Conservation (phyloP, 2,888 invertebrate genomes). For the Muschampia plurimacula region DNA sequence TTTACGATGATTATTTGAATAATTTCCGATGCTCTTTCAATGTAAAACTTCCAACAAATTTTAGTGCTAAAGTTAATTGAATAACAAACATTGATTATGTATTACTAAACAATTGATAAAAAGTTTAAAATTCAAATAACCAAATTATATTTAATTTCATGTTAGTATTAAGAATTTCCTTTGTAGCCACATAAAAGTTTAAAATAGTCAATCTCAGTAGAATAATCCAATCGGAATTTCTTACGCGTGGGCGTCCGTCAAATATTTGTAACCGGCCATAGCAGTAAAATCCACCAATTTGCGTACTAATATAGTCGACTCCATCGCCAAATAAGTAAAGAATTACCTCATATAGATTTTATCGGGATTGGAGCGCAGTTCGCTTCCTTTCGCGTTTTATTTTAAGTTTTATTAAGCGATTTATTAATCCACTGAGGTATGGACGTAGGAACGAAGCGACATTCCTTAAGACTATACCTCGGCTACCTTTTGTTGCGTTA, state of each 20-base stretch:
- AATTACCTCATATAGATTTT: conserved; percentile 61
- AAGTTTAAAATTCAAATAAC: too few species aligned
- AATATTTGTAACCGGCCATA: conserved; percentile 54
- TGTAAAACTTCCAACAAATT: too few species aligned
- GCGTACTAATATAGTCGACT: conserved; percentile 61
- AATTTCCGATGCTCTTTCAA: too few species aligned
- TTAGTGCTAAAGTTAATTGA: too few species aligned
- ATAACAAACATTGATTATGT: too few species aligned
- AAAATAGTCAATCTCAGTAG: neutral
- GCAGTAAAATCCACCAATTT: conserved; percentile 62
- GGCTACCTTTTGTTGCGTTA: conserved; percentile 52
- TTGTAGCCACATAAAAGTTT: too few species aligned
- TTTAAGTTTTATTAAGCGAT: conserved; percentile 68
- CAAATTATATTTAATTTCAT: too few species aligned
- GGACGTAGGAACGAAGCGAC: conserved; percentile 50
- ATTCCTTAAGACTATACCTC: conserved; percentile 53
- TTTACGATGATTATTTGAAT: too few species aligned
- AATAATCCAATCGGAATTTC: conserved; percentile 4
- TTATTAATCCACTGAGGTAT: conserved; percentile 54
- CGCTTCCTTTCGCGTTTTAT: conserved; percentile 57
- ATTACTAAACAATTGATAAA: too few species aligned
- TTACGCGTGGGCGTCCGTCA: conserved; percentile 58
- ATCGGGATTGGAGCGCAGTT: conserved; percentile 56
- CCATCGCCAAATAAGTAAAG: conserved; percentile 64
- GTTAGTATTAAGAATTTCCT: too few species aligned